These are phyloP conservation scores for Tupaia tana DNA, from an alignment of 2,113 vertebrate genomes.

Conservation along the genomic window DNA sequence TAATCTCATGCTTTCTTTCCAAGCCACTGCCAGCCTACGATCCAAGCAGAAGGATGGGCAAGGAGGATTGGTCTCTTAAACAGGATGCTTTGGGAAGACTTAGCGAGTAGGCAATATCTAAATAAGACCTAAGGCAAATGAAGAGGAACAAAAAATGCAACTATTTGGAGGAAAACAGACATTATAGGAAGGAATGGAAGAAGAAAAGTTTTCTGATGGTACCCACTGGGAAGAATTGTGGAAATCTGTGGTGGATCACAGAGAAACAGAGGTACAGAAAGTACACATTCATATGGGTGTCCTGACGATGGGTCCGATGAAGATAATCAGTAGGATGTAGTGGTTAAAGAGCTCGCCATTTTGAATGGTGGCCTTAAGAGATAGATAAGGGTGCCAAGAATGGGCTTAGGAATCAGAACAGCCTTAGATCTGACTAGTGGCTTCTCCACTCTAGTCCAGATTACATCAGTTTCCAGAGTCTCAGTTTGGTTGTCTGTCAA, in stretches of 20 bases:
- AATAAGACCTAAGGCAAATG: neutral
- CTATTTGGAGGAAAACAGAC: neutral
- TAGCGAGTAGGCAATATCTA: neutral
- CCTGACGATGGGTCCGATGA: too few species aligned
- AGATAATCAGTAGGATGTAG: fast-evolving
- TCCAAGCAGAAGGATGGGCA: neutral
- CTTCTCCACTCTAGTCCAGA: neutral
- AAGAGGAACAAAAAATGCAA: neutral
- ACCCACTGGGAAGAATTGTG: too few species aligned
- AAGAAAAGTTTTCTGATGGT: neutral
- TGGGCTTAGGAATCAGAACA: neutral
- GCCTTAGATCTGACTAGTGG: fast-evolving
- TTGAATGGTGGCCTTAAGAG: neutral
- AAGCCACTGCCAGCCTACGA: neutral
- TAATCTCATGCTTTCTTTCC: neutral
- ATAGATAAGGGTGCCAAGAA: too few species aligned
- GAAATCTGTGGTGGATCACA: neutral
- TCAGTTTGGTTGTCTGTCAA: neutral
- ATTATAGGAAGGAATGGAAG: neutral
- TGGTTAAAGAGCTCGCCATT: neutral
- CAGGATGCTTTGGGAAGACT: neutral
- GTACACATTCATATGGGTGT: fast-evolving
- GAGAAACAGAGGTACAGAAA: neutral
- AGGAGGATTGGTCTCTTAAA: neutral
- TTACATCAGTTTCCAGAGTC: neutral